Percentiles rank a stretch among this genome's conserved stretches.
phyloP scores from a whole-genome alignment of 2,888 invertebrate species.

The Tetragonula carbonaria region DNA sequence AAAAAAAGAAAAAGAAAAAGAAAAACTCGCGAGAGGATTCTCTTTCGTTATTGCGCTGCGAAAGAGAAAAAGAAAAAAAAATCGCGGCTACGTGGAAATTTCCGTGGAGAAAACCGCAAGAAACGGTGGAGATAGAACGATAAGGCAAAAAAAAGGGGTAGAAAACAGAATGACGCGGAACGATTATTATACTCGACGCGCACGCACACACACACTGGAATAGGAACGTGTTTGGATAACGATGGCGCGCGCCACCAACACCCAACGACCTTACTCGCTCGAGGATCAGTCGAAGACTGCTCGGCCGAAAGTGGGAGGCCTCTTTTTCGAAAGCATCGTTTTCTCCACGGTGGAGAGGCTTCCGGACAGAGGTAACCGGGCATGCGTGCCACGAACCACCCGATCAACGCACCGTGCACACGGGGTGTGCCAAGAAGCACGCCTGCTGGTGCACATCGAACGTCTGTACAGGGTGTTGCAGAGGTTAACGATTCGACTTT shows the following conservation, averaged over 20 bases:
- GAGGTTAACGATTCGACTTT: neutral
- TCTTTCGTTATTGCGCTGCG: neutral
- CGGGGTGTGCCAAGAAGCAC: constrained; percentile 65
- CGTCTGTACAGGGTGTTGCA: constrained; percentile 8
- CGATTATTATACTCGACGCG: neutral
- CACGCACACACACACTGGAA: neutral
- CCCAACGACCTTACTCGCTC: constrained; percentile 57
- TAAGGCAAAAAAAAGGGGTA: neutral
- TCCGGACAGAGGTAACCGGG: constrained; percentile 71
- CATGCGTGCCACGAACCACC: constrained; percentile 71
- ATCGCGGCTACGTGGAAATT: neutral
- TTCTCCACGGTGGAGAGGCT: constrained; percentile 69
- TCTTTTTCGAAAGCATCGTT: constrained; percentile 70
- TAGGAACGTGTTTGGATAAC: constrained; percentile 42
- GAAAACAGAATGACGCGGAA: neutral
- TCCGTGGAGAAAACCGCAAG: neutral
- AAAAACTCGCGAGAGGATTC: neutral
- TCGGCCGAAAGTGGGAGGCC: constrained; percentile 58
- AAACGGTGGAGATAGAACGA: too few relatives aligned
- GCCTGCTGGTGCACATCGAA: neutral
- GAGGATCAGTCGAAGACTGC: constrained; percentile 71
- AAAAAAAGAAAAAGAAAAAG: neutral
- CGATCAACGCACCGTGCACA: constrained; percentile 63
- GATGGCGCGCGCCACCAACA: constrained; percentile 5
- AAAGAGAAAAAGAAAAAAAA: neutral